phyloP scores from a whole-genome alignment of 2,113 vertebrate species.

The Eurystomus gularis region DNA sequence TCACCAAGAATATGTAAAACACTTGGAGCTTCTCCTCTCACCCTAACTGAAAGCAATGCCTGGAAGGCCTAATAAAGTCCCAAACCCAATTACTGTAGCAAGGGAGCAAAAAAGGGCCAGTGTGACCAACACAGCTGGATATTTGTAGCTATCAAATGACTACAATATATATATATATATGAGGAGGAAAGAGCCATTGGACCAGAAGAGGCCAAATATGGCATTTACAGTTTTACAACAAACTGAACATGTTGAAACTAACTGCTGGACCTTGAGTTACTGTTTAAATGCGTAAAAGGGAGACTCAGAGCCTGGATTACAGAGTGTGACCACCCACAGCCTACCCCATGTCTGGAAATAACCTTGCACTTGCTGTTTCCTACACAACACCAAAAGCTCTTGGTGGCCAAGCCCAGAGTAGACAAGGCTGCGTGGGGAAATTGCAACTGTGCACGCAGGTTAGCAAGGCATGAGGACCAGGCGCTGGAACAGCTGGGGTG shows the following conservation, averaged over 20 bases:
- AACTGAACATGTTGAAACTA: background rate
- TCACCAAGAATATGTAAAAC: background rate
- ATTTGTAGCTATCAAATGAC: background rate
- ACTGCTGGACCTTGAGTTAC: background rate
- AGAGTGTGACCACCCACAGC: rapidly evolving
- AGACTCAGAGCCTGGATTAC: background rate
- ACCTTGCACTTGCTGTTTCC: background rate
- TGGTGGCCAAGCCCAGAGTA: rapidly evolving
- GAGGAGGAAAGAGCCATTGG: background rate
- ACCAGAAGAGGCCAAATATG: background rate
- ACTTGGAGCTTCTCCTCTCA: background rate
- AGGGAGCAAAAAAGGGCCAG: background rate
- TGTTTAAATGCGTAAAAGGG: background rate
- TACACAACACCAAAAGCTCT: background rate
- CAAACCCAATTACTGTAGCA: background rate
- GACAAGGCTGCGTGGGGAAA: rapidly evolving
- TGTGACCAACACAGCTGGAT: background rate
- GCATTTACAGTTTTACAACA: background rate
- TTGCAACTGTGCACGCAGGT: rapidly evolving
- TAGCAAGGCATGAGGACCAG: background rate
- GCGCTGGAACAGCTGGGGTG: background rate
- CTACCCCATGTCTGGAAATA: background rate
- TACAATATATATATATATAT: background rate
- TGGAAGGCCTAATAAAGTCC: background rate
- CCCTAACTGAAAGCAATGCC: background rate